Evolutionary conservation across 1,140 invertebrate genomes (phyloP).

Genomic region (Oryctes rhinoceros): DNA sequence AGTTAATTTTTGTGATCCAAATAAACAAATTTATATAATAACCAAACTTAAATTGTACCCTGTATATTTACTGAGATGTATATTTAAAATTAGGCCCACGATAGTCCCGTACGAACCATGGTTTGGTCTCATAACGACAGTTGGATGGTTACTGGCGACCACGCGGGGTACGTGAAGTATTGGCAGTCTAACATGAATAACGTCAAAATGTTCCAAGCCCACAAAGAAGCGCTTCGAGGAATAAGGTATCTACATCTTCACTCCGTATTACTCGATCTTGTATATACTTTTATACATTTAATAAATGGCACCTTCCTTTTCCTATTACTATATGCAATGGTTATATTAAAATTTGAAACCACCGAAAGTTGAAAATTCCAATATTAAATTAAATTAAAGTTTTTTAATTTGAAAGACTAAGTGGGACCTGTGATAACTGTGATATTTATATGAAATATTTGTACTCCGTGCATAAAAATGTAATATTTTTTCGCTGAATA

Average conservation of each 20-base stretch:
- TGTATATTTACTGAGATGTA: not conserved
- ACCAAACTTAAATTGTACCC: too few relatives aligned
- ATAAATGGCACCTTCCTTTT: constrained; percentile 56
- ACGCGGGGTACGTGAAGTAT: constrained; percentile 98
- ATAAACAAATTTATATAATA: too few relatives aligned
- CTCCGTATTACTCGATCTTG: constrained; percentile 53
- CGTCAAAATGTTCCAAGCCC: constrained; percentile 99
- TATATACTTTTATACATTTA: constrained; percentile 49
- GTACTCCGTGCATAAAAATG: constrained; percentile 43
- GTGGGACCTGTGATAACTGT: constrained; percentile 41
- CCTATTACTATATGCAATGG: constrained; percentile 47
- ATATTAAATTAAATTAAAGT: constrained; percentile 12
- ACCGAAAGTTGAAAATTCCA: constrained; percentile 49
- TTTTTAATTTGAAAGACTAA: constrained; percentile 21
- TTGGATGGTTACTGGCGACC: constrained; percentile 99
- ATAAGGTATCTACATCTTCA: constrained; percentile 81
- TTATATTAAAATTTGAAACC: constrained; percentile 45
- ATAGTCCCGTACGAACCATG: constrained; percentile 97
- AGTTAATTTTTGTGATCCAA: too few relatives aligned
- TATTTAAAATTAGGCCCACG: constrained; percentile 83
- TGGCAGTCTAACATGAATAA: constrained; percentile 99
- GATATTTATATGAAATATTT: constrained; percentile 47
- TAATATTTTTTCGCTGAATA: constrained; percentile 52
- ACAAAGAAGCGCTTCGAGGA: constrained; percentile 98
- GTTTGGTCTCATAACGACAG: constrained; percentile 99